Evolutionary conservation across 2,888 invertebrate species (phyloP).

Genomic region (Caenorhabditis virilis): DNA sequence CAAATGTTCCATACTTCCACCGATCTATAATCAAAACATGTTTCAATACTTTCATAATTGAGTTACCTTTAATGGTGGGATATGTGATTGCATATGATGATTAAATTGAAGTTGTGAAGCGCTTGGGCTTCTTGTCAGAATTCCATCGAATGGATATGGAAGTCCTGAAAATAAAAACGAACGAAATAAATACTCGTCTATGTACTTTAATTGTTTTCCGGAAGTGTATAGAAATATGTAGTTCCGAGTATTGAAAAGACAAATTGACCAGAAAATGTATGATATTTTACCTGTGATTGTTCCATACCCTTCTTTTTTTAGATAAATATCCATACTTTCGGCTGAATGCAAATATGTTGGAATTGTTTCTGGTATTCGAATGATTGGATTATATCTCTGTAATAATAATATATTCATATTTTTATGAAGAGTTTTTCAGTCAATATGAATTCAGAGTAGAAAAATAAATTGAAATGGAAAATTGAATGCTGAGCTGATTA

Average conservation of each 20-base stretch:
- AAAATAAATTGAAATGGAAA: not conserved
- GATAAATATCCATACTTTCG: slow-evolving; percentile 49
- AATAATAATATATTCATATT: not conserved
- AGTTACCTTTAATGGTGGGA: slow-evolving; percentile 33
- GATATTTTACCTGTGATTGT: slow-evolving; percentile 49
- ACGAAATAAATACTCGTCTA: not conserved
- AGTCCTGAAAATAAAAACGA: slow-evolving; percentile 25
- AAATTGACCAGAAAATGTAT: not conserved
- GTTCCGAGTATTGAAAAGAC: slow-evolving; percentile 1
- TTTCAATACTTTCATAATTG: too few species aligned
- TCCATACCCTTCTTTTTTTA: slow-evolving; percentile 51
- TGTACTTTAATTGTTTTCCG: slow-evolving; percentile 8
- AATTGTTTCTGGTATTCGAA: slow-evolving; percentile 17
- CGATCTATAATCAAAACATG: slow-evolving; percentile 38
- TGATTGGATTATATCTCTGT: slow-evolving; percentile 40
- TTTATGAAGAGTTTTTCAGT: not conserved
- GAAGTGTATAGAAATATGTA: slow-evolving; percentile 7
- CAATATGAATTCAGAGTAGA: not conserved
- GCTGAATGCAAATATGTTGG: slow-evolving; percentile 45
- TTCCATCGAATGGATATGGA: slow-evolving; percentile 51
- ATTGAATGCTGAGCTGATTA: not conserved
- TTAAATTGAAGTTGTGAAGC: slow-evolving; percentile 44
- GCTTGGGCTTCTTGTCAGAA: slow-evolving; percentile 45
- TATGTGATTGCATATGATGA: slow-evolving; percentile 26
- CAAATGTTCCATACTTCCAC: slow-evolving; percentile 45